These are phyloP conservation scores for Tiaroga cobitis DNA, from an alignment of 2,797 vertebrate genomes.

Conservation along the genomic window DNA sequence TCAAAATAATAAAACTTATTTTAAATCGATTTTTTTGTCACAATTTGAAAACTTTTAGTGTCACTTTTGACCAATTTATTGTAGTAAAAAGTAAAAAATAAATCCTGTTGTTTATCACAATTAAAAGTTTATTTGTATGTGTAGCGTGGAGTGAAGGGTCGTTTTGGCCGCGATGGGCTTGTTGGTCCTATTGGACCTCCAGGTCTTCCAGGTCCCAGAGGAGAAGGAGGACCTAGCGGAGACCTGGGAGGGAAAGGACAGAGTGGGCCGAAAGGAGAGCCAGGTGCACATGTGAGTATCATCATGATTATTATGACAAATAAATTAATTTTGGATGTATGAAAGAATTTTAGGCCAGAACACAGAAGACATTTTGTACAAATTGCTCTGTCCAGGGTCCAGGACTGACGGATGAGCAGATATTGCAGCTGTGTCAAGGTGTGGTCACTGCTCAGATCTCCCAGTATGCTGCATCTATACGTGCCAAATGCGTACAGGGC, in stretches of 20 bases:
- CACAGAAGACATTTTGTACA: background rate
- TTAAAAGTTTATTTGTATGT: constrained; percentile 3
- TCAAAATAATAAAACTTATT: background rate
- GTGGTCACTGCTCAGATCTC: constrained; percentile 80
- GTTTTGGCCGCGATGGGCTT: constrained; percentile 65
- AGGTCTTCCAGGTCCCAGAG: constrained; percentile 79
- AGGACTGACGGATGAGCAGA: constrained; percentile 79
- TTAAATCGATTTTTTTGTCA: background rate
- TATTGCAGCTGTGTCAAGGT: constrained; percentile 81
- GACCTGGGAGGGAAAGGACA: constrained; percentile 73
- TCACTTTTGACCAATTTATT: background rate
- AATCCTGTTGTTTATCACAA: background rate
- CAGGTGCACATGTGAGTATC: constrained; percentile 75
- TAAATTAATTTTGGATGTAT: background rate
- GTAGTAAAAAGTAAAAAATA: background rate
- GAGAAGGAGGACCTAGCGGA: constrained; percentile 71
- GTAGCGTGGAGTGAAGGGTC: constrained; percentile 76
- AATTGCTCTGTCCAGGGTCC: constrained; percentile 74
- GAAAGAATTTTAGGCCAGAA: background rate
- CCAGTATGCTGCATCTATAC: constrained; percentile 78
- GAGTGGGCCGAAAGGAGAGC: constrained; percentile 74
- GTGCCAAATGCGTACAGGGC: constrained; percentile 76
- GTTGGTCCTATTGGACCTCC: constrained; percentile 74
- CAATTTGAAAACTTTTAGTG: background rate
- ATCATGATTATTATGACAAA: background rate